These are phyloP conservation scores for Stomorhina lunata DNA, from an alignment of 2,888 invertebrate genomes.

Conservation along the genomic window DNA sequence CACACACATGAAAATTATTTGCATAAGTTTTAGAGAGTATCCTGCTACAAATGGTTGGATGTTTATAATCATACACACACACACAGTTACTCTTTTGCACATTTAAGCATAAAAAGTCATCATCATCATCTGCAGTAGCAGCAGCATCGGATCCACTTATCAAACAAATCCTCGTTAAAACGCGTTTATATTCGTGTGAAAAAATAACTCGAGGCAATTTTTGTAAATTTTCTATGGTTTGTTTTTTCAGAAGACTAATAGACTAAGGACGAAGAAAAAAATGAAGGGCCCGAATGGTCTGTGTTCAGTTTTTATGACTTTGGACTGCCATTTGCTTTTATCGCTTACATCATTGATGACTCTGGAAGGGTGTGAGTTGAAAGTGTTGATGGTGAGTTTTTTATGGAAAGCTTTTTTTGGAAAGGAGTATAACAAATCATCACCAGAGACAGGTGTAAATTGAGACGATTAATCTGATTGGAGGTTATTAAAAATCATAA, in stretches of 20 bases:
- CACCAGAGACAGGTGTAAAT: conserved; percentile 53
- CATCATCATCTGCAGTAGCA: too few relatives aligned
- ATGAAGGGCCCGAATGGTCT: background rate
- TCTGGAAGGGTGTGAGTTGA: background rate
- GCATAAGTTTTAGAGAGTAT: conserved; percentile 33
- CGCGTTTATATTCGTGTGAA: conserved; percentile 61
- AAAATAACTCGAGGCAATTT: conserved; percentile 63
- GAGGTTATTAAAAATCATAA: conserved; percentile 61
- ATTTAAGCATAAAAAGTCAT: conserved; percentile 49
- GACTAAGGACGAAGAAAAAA: background rate
- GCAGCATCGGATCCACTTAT: conserved; percentile 39
- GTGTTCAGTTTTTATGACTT: conserved; percentile 4
- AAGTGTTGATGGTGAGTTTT: background rate
- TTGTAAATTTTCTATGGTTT: conserved; percentile 58
- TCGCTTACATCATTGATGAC: background rate
- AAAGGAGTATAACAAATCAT: conserved; percentile 29
- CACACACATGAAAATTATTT: conserved; percentile 13
- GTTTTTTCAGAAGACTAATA: background rate
- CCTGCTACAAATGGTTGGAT: conserved; percentile 14
- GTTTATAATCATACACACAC: background rate
- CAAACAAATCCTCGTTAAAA: conserved; percentile 59
- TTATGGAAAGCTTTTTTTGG: background rate
- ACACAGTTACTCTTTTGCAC: background rate
- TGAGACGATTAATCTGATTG: conserved; percentile 64
- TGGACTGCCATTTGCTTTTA: background rate